These are phyloP conservation scores for Lethrus apterus DNA, from an alignment of 1,140 invertebrate species.

Conservation along the genomic window DNA sequence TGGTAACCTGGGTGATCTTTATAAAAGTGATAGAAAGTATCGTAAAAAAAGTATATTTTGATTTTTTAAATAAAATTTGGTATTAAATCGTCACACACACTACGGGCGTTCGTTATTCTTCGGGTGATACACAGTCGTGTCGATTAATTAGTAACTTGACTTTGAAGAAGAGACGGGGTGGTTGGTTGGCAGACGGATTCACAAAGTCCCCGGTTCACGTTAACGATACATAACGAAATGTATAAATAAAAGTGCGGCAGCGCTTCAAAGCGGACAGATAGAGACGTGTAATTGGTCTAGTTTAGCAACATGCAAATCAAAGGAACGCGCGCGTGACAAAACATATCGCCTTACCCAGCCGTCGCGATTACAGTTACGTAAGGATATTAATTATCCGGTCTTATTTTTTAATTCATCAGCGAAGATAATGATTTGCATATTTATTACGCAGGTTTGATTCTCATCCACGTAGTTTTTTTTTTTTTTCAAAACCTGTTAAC, in stretches of 20 bases:
- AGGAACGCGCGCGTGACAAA: slow-evolving; percentile 32
- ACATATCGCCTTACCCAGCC: slow-evolving; percentile 31
- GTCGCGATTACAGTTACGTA: slow-evolving; percentile 22
- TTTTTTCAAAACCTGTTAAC: slow-evolving; percentile 7
- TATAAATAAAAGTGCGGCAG: slow-evolving; percentile 29
- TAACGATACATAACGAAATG: slow-evolving; percentile 30
- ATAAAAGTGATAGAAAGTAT: no score
- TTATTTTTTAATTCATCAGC: slow-evolving; percentile 11
- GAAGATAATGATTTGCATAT: slow-evolving; percentile 13
- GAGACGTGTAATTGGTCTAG: slow-evolving; percentile 34
- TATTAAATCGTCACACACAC: no score
- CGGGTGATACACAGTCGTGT: no score
- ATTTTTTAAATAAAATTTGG: no score
- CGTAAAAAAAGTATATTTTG: no score
- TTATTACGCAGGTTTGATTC: neutral
- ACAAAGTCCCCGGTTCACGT: slow-evolving; percentile 16
- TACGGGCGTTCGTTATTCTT: no score
- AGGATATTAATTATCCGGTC: slow-evolving; percentile 26
- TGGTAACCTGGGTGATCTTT: no score
- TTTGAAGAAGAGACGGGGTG: slow-evolving; percentile 8
- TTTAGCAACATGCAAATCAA: slow-evolving; percentile 36
- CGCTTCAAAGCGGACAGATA: slow-evolving; percentile 31
- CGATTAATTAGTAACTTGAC: no score
- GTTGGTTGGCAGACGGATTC: neutral
- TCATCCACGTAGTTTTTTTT: slow-evolving; percentile 2